Evolutionary conservation across 2,113 vertebrate genomes (phyloP), one percentile per base, ranked within the genome.

Genomic region (Microcebus murinus): DNA sequence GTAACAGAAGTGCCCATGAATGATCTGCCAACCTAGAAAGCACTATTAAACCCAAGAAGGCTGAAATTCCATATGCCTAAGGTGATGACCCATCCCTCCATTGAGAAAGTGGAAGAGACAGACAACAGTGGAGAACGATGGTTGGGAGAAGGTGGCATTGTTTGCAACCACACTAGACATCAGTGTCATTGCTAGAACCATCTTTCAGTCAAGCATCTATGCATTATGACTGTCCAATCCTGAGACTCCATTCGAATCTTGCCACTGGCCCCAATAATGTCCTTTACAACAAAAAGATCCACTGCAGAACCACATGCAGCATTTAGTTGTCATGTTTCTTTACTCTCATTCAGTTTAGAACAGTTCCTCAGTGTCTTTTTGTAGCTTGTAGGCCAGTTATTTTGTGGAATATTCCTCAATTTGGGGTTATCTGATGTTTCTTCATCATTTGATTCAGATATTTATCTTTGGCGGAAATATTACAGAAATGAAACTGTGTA

Each of bases 111-210:
- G 67, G 55, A 61, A 59, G 91, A 95, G 23, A 59, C 74, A 96
- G 70, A 87, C 39, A 87, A 79, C 80, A 29, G 93, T 10, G 18
- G 68, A 96, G 34, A 98, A 93, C 97, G 98, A 94, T 80, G 42
- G 79, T 50, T 8, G 98, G 96, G 96, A 97, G 96, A 97, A 97
- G 61, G 82, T 87, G 42, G 95, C 97, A 8, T 88, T 98, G 59
- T 94, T 96, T 57, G 98, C 97, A 94, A 98, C 96, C 45, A 21
- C 98, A 3, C 63, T 96, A 23, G 97, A 97, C 68, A 89, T 97
- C 10, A 76, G 95, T 68, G 97, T 98, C 80, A 92, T 97, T 27
- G 96, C 93, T 63, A 97, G 96, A 93, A 95, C 98, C 80, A 76
- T 97, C 2, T 77, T 97, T 0, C 89, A 97, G 71, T 98, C 97